Conservation (phyloP, 2,113 vertebrate genomes). For the Heterotis niloticus region DNA sequence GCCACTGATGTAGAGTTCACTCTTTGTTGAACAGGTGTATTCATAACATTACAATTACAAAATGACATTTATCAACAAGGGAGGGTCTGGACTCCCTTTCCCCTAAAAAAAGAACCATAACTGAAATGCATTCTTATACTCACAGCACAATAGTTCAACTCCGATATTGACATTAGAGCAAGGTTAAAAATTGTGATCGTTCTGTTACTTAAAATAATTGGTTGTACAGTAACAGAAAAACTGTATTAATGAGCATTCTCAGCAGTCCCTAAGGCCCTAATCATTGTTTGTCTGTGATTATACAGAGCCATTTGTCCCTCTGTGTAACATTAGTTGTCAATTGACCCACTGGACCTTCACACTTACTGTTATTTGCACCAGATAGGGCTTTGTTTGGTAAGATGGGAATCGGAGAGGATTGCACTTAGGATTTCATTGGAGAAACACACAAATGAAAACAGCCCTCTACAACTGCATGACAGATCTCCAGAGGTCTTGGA, state of each 20-base stretch:
- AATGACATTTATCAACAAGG: conserved; percentile 3
- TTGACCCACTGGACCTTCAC: conserved; percentile 38
- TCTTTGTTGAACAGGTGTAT: conserved; percentile 22
- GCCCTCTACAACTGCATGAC: conserved; percentile 30
- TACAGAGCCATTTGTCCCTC: conserved; percentile 63
- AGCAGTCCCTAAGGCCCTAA: conserved; percentile 45
- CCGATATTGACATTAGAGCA: conserved; percentile 39
- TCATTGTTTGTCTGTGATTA: conserved; percentile 55
- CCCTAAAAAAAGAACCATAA: conserved; percentile 13
- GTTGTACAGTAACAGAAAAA: conserved; percentile 63
- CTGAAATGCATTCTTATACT: conserved; percentile 18
- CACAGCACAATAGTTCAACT: conserved; percentile 38
- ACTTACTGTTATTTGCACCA: background rate
- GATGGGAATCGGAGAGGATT: conserved; percentile 30
- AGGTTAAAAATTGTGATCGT: conserved; percentile 25
- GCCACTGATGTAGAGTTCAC: conserved; percentile 15
- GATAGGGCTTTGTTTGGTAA: background rate
- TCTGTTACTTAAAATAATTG: conserved; percentile 52
- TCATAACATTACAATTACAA: conserved; percentile 12
- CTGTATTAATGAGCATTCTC: conserved; percentile 59
- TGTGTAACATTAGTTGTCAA: conserved; percentile 41
- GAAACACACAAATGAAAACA: conserved; percentile 25
- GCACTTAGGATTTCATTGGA: conserved; percentile 26
- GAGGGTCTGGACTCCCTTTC: conserved; percentile 5
- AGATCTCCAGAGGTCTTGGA: conserved; percentile 2